phyloP scores from a whole-genome alignment of 2,888 invertebrate species.

The Eristalis tenax region DNA sequence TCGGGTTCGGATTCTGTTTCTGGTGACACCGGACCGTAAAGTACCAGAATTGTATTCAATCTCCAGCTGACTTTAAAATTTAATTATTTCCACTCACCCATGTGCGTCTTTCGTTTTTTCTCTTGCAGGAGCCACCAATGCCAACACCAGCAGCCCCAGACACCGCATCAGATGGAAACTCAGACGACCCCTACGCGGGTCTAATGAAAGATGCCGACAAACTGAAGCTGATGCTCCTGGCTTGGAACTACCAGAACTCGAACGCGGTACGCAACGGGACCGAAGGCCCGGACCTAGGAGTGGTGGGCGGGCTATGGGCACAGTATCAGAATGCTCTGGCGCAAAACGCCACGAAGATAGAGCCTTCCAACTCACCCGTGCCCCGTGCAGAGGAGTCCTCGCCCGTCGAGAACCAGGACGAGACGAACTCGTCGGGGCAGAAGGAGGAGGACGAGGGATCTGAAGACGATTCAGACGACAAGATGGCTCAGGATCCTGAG shows the following conservation, averaged over 20 bases:
- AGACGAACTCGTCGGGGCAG: slow-evolving; percentile 93
- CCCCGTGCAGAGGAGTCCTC: slow-evolving; percentile 85
- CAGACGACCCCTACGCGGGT: slow-evolving; percentile 79
- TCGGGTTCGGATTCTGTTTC: slow-evolving; percentile 24
- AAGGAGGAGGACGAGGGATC: slow-evolving; percentile 91
- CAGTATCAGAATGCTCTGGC: slow-evolving; percentile 91
- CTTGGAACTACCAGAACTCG: slow-evolving; percentile 93
- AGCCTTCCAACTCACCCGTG: slow-evolving; percentile 81
- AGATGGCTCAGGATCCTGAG: slow-evolving; percentile 94
- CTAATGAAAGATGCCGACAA: slow-evolving; percentile 91
- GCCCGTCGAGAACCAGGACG: slow-evolving; percentile 86
- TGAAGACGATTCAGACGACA: slow-evolving; percentile 95
- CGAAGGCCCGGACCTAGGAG: slow-evolving; percentile 80
- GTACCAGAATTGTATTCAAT: slow-evolving; percentile 45
- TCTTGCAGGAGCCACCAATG: slow-evolving; percentile 73
- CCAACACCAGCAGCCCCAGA: slow-evolving; percentile 73
- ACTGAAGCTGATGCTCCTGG: slow-evolving; percentile 93
- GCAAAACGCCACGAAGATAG: slow-evolving; percentile 83
- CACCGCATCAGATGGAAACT: slow-evolving; percentile 64
- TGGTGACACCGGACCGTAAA: slow-evolving; percentile 49
- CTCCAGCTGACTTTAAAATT: slow-evolving; percentile 37
- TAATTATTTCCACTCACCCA: slow-evolving; percentile 23
- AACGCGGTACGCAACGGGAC: slow-evolving; percentile 85
- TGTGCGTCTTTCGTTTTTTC: background rate
- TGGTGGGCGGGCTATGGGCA: slow-evolving; percentile 91